Conservation (phyloP, 1,140 invertebrate species). For the Drosophila kikkawai region DNA sequence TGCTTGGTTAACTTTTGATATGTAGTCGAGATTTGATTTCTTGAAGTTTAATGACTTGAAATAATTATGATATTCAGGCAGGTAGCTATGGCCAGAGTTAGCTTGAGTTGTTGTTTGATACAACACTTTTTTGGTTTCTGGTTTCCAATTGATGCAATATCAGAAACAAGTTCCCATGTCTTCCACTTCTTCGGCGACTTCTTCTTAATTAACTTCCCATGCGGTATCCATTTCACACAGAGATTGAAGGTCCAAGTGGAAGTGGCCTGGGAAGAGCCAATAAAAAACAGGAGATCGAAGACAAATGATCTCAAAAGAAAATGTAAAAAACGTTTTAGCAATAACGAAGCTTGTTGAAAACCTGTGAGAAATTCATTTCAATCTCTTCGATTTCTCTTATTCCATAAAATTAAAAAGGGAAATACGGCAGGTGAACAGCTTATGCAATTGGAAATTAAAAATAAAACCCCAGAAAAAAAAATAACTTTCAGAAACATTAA, state of each 20-base stretch:
- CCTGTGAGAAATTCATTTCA: constrained; percentile 7
- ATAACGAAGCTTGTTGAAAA: constrained; percentile 11
- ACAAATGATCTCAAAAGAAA: constrained; percentile 27
- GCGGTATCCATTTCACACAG: constrained; percentile 74
- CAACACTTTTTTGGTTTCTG: constrained; percentile 73
- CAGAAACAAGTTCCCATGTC: constrained; percentile 59
- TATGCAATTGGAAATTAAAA: not conserved
- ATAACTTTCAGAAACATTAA: not conserved
- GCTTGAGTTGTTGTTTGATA: constrained; percentile 24
- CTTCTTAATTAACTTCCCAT: constrained; percentile 78
- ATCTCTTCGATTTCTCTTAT: not conserved
- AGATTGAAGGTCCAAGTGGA: constrained; percentile 47
- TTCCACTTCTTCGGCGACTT: constrained; percentile 32
- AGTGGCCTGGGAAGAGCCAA: constrained; percentile 39
- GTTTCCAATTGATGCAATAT: constrained; percentile 47
- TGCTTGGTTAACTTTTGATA: constrained; percentile 59
- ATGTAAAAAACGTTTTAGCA: constrained; percentile 20
- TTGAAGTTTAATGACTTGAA: constrained; percentile 78
- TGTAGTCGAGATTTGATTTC: constrained; percentile 72
- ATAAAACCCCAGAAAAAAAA: no score
- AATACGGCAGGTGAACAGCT: not conserved
- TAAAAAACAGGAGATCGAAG: constrained; percentile 13
- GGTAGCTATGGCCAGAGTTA: constrained; percentile 1
- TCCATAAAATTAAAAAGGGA: not conserved
- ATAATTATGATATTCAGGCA: constrained; percentile 76